Evolutionary conservation across 1,140 invertebrate genomes (phyloP), one percentile per base, ranked within the genome.

Genomic region (Macrosteles quadrilineatus): DNA sequence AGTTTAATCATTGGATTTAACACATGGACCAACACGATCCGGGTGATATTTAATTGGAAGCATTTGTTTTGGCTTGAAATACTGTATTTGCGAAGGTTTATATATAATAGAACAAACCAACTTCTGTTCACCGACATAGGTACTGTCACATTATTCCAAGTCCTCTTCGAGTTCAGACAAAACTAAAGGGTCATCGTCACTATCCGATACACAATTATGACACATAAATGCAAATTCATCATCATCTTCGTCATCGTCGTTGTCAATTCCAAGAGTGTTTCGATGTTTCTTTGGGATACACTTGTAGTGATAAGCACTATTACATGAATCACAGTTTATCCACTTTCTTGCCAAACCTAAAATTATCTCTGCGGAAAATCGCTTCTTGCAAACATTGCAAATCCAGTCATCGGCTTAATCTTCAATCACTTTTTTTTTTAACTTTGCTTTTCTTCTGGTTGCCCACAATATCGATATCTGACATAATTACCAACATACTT

Each of bases 221-320:
- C 17, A 55, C 4, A 19, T 19, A 21, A 55, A 55, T 19, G 9
- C 9, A 19, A 55, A 19, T 21, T 55, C 50, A 25, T 55, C 50
- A 11, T 55, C 50, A 21, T 55, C 17, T n/a, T n/a, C n/a, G 19
- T 55, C 36, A 40, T 40, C 36, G 17, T 17, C 19, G 6, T 55
- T 19, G 19, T 55, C 50, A 6, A 17, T 9, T 21, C 50, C 17
- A 55, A 55, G 19, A 11, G 23, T 19, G 19, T 55, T 19, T 9
- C 6, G 50, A 21, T 55, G 50, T 21, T 55, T 55, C 19, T 55
- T 55, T 55, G 50, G 50, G 23, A 55, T 55, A 25, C 50, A 55
- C 19, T 21, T 9, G 50, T 55, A 55, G 50, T 55, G 23, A 21
- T 11, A 55, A 6, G 50, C 19, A 19, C 19, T 55, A 4, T 55